A percentile compares a stretch with the other conserved stretches of the same genome.
These are phyloP conservation scores for Rhinogobius similis DNA, from an alignment of 2,113 vertebrate genomes.

Conservation along the genomic window DNA sequence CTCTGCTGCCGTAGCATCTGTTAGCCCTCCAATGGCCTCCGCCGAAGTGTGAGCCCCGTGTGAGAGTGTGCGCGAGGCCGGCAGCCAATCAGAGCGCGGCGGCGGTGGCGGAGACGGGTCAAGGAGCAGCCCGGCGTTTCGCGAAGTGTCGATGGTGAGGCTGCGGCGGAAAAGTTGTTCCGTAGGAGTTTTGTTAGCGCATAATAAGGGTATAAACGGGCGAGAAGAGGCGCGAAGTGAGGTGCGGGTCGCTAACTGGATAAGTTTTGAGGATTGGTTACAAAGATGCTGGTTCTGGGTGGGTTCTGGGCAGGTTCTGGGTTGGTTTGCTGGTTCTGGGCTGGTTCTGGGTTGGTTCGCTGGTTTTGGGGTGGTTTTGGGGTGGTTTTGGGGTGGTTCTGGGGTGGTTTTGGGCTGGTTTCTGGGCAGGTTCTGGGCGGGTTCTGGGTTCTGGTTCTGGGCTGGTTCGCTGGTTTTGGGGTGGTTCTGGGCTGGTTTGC, in stretches of 20 bases:
- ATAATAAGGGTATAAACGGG: constrained; percentile 30
- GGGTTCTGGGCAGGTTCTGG: no score
- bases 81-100: constrained; percentile 68
- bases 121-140: constrained; percentile 69
- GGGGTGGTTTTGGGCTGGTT: no score
- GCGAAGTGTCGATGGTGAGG: constrained; percentile 63
- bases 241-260: constrained; percentile 52
- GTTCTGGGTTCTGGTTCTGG: not conserved
- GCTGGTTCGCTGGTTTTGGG: no score
- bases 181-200: constrained; percentile 49
- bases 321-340: no score
- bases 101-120: constrained; percentile 46
- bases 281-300: constrained; percentile 5
- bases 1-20: constrained; percentile 72
- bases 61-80: constrained; percentile 56
- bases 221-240: constrained; percentile 43
- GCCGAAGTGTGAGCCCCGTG: constrained; percentile 59
- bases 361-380: no score
- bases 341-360: no score
- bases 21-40: constrained; percentile 67
- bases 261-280: constrained; percentile 53
- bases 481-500: no score
- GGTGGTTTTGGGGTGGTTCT: no score
- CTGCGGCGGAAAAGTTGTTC: constrained; percentile 63
- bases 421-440: no score